These are phyloP conservation scores for Albula glossodonta DNA, from an alignment of 2,113 vertebrate genomes.

Conservation along the genomic window DNA sequence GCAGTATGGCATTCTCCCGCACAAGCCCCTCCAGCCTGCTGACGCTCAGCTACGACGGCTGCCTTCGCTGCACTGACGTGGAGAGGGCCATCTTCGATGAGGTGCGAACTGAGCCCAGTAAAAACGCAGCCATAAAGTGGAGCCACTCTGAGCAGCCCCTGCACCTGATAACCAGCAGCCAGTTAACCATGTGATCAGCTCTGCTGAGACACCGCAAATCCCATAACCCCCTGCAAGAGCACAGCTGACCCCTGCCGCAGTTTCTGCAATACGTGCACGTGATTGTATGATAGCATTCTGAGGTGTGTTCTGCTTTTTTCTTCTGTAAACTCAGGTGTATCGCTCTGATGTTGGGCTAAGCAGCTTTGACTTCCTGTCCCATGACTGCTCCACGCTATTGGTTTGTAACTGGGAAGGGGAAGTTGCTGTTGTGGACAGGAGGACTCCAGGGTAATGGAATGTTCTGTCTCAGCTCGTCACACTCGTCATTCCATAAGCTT, in stretches of 20 bases:
- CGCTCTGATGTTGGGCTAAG: constrained; percentile 63
- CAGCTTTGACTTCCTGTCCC: constrained; percentile 82
- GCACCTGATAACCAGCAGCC: no score
- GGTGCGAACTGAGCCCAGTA: constrained; percentile 57
- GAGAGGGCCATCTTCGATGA: constrained; percentile 80
- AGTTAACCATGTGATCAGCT: no score
- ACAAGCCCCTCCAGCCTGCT: constrained; percentile 74
- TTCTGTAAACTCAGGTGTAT: constrained; percentile 68
- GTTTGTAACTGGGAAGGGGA: constrained; percentile 69
- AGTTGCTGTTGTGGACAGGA: constrained; percentile 76
- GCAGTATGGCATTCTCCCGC: constrained; percentile 78
- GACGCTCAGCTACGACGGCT: constrained; percentile 79
- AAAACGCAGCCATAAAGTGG: no score
- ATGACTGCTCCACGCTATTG: constrained; percentile 66
- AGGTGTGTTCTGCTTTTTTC: background rate
- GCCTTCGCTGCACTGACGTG: constrained; percentile 79
- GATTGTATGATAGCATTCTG: background rate
- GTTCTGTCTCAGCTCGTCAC: no score
- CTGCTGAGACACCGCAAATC: no score
- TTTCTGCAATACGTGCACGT: no score
- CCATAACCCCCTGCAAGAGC: no score
- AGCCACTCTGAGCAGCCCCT: no score
- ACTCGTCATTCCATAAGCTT: background rate
- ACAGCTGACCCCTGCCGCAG: no score
- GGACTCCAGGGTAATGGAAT: constrained; percentile 66